Base-by-base conservation (phyloP, 2,113 vertebrate genomes). In the Caranx melampygus region DNA sequence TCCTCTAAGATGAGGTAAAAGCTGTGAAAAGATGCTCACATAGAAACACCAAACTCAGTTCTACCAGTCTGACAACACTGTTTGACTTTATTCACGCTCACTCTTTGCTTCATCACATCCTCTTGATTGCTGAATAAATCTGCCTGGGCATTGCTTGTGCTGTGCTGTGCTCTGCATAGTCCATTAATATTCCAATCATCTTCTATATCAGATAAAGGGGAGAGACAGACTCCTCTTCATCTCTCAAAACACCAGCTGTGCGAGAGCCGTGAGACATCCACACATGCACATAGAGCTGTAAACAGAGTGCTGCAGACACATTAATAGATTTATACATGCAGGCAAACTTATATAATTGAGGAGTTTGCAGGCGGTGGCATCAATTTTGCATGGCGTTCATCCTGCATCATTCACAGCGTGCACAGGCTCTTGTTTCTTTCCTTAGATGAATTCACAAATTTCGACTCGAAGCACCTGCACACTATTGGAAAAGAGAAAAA, bases 181-280 rank as follows among this genome's bases (percentile, higher is more conserved):
- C 87, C 72, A 89, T 93, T 93, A 92, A 93, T 92, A 94, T 93
- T 93, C 92, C 68, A 84, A 77, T 90, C 92, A 87, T 89, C 89
- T 90, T 78, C 85, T 84, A 55, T 78, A 81, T 88, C 85, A 89
- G 88, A 91, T 88, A 87, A 87, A 87, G 86, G 75, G 78, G 79
- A 84, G 78, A 89, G 88, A 90, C 91, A 93, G 88, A 83, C 89
- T 89, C 79, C 89, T 91, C 90, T 93, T 92, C 90, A 88, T 93
- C 93, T 92, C 88, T 85, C 70, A 75, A 80, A 92, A 91, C 89
- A 90, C 88, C 88, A 93, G 92, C 92, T 93, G 92, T 92, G 89
- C 87, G 40, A 69, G 83, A 83, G 86, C 85, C 74, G 62, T 84
- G 83, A 92, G 88, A 89, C 88, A 86, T 87, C 71, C 79, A 84